A percentile compares a stretch with the other conserved stretches of the same genome.
phyloP scores from a whole-genome alignment of 1,140 invertebrate species.

The Papilio polytes region DNA sequence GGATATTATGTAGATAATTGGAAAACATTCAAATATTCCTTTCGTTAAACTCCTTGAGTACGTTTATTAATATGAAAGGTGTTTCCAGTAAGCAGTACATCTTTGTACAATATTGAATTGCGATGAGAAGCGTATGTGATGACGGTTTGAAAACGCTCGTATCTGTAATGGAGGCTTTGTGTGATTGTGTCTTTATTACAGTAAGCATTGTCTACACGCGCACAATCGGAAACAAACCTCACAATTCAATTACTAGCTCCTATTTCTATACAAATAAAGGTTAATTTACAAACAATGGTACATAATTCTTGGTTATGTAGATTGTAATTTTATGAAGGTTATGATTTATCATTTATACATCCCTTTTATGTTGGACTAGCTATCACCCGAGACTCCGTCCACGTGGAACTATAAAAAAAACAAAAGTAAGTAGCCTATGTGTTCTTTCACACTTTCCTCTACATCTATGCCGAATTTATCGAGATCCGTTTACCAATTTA shows the following conservation, averaged over 20 bases:
- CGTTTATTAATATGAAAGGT: neutral
- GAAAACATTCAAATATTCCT: too few relatives aligned
- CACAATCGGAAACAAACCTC: conserved; percentile 33
- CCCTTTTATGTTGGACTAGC: too few relatives aligned
- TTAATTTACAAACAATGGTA: neutral
- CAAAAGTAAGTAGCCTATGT: too few relatives aligned
- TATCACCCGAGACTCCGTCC: too few relatives aligned
- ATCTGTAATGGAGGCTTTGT: conserved; percentile 60
- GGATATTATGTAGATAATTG: too few relatives aligned
- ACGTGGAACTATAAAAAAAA: too few relatives aligned
- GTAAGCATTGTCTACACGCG: conserved; percentile 41
- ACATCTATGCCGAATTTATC: too few relatives aligned
- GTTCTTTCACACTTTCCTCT: too few relatives aligned
- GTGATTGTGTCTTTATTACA: conserved; percentile 49
- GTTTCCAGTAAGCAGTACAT: conserved; percentile 40
- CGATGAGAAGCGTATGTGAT: conserved; percentile 55
- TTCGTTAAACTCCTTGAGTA: too few relatives aligned
- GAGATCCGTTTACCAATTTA: too few relatives aligned
- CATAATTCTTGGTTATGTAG: neutral
- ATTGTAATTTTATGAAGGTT: neutral
- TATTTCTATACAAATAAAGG: conserved; percentile 21
- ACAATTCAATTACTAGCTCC: conserved; percentile 17
- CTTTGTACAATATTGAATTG: conserved; percentile 49
- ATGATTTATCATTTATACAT: neutral
- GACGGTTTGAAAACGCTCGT: conserved; percentile 54